A percentile compares a stretch with the other conserved stretches of the same genome.
Evolutionary conservation across 2,888 invertebrate genomes (phyloP).

Genomic region (Caenorhabditis becei): DNA sequence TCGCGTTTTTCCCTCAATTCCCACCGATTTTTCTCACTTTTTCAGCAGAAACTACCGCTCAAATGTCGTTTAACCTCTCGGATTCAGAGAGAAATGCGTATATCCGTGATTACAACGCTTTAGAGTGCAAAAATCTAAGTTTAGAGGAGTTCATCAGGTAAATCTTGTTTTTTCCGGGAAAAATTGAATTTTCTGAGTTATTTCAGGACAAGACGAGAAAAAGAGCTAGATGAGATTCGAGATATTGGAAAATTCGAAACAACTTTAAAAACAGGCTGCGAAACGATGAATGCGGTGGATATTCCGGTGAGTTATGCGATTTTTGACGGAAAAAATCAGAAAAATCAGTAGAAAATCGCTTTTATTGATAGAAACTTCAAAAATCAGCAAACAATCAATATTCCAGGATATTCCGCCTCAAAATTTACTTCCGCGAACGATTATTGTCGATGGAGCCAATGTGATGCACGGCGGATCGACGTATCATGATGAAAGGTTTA

Average conservation of each 20-base stretch:
- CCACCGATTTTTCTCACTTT: neutral
- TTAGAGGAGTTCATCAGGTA: constrained; percentile 11
- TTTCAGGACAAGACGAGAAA: neutral
- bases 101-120: neutral
- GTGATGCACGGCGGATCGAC: constrained; percentile 56
- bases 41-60: too few species aligned
- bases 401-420: neutral
- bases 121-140: constrained; percentile 39
- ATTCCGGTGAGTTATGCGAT: neutral
- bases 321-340: neutral
- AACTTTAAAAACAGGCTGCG: neutral
- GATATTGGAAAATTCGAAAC: neutral
- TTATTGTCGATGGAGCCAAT: constrained; percentile 56
- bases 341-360: neutral
- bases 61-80: neutral
- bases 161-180: neutral
- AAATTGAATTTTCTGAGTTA: neutral
- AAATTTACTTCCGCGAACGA: constrained; percentile 10
- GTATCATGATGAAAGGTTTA: constrained; percentile 4
- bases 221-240: neutral
- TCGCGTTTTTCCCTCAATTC: neutral
- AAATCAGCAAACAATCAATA: neutral
- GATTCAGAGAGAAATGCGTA: constrained; percentile 3
- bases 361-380: neutral
- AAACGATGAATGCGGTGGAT: neutral